Evolutionary conservation across 2,113 vertebrate species (phyloP).

Genomic region (Chauna torquata): DNA sequence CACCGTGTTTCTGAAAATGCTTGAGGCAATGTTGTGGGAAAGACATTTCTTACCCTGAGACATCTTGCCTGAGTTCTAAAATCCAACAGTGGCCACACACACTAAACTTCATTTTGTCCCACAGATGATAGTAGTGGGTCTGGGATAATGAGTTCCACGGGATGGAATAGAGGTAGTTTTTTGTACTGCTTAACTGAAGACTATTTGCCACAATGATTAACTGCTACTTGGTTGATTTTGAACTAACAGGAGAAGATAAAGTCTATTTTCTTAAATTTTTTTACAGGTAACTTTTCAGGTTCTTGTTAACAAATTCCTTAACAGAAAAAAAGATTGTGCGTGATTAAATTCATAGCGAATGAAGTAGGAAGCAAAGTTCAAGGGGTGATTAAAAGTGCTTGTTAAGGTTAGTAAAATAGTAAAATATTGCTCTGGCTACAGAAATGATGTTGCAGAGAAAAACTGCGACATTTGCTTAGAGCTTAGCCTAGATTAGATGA

Average conservation of each 20-base stretch:
- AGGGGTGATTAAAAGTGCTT: background rate
- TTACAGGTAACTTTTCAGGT: background rate
- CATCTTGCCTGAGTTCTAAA: background rate
- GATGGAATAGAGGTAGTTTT: background rate
- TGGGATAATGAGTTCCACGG: background rate
- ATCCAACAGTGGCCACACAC: background rate
- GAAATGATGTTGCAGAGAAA: background rate
- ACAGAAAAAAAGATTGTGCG: background rate
- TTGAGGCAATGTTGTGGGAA: background rate
- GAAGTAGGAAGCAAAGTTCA: background rate
- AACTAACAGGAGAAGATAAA: background rate
- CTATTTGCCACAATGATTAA: background rate
- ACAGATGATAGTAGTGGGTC: background rate
- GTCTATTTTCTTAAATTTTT: background rate
- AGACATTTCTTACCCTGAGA: background rate
- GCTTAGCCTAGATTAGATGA: background rate
- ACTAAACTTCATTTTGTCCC: background rate
- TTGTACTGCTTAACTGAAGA: background rate
- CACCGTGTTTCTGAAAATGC: background rate
- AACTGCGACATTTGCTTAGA: background rate
- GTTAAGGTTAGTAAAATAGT: background rate
- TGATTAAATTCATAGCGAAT: background rate
- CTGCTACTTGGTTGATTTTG: background rate
- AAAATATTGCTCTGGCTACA: background rate
- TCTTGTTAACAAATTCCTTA: background rate